Conservation (phyloP, 2,888 invertebrate genomes). For the Dynastes maya region DNA sequence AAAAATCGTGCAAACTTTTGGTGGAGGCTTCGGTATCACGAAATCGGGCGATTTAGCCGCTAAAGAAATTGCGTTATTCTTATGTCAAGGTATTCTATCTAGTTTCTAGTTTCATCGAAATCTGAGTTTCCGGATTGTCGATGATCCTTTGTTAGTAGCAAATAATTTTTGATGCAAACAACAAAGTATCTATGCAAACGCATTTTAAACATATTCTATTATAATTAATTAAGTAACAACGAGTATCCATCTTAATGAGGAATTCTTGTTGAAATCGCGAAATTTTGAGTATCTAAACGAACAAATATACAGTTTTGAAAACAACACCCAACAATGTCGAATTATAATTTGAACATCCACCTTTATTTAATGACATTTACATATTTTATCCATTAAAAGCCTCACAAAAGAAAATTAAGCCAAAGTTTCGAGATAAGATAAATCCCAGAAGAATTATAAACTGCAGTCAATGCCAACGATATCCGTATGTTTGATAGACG, state of each 20-base stretch:
- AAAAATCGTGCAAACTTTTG: no score
- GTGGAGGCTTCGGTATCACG: no score
- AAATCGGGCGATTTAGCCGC: no score
- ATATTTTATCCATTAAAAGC: neutral
- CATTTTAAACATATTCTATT: neutral
- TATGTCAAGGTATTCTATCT: no score
- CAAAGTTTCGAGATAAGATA: constrained; percentile 7
- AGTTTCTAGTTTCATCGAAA: no score
- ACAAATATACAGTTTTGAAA: neutral
- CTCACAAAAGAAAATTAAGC: neutral
- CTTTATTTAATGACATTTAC: neutral
- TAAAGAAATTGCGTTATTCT: no score
- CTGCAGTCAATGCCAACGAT: neutral
- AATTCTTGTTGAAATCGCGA: neutral
- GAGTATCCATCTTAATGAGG: no score
- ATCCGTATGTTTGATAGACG: neutral
- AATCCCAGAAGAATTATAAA: constrained; percentile 10
- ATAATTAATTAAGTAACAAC: neutral
- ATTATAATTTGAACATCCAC: neutral
- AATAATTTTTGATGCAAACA: no score
- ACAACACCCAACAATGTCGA: neutral
- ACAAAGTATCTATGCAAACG: no score
- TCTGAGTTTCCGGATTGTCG: no score
- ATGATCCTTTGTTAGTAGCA: no score
- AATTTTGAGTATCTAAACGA: neutral